Evolutionary conservation across 2,888 invertebrate species (phyloP), one percentile per base, ranked within the genome.

Genomic region (Eristalis arbustorum): DNA sequence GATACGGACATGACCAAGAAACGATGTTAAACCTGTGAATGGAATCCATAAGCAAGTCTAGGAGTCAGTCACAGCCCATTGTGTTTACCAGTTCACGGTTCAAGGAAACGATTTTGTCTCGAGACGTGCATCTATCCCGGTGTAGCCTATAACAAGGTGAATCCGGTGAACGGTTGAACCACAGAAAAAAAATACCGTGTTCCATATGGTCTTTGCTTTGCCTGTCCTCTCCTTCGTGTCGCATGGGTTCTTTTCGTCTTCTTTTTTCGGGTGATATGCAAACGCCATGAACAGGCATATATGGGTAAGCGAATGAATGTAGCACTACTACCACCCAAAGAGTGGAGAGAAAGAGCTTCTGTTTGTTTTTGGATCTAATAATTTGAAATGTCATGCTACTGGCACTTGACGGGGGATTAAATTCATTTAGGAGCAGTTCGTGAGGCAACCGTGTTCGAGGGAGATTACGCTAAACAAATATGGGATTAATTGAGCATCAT

Each of bases 401-500:
- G 73, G 61, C 72, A 79, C 84, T 84, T 72, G 72, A 76, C 72
- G 69, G 74, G 49, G 49, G 78, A 82, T 82, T 82, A 78, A 87
- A 87, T 78, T 74, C 66, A 82, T 71, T 74, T 74, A 40, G 37
- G 69, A 23, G 68, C 31, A 84, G 76, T 87, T 82, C 87, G 87
- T 87, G 87, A 57, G 87, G 67, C 79, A 79, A 42, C 74, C 78
- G 40, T 87, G 73, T 79, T 83, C 79, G 56, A 79, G 75, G 75
- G 78, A 87, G 87, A 87, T 87, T 87, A 87, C 78, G 79, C 72
- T 72, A 83, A 87, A 75, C 82, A 82, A 87, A 87, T 79, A 78
- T 74, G 37, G 83, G 87, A 87, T 87, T 87, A 87, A 87, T 87
- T 87, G 87, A 87, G 87, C 87, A 87, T 87, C 83, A 87, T 83